These are phyloP conservation scores for Pristionchus maxplancki DNA, from an alignment of 2,888 invertebrate species.

Conservation along the genomic window DNA sequence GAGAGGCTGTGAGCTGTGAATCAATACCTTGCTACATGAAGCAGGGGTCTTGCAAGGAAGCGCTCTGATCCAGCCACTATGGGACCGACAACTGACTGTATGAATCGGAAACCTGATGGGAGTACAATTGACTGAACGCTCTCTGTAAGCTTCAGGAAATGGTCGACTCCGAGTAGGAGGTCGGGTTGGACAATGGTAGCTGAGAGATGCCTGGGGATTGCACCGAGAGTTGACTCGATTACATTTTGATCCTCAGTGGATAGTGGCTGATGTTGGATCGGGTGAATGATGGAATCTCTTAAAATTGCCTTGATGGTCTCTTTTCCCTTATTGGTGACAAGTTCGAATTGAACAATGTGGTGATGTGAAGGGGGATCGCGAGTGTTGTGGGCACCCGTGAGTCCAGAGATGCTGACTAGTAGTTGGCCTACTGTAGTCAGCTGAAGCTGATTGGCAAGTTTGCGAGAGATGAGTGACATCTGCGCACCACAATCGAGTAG, in stretches of 20 bases:
- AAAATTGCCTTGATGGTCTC: neutral
- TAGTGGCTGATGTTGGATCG: neutral
- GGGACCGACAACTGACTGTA: neutral
- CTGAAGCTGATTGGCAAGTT: neutral
- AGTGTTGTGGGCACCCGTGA: neutral
- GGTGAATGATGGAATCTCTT: neutral
- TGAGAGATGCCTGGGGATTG: neutral
- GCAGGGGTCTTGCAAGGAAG: no score
- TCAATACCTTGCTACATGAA: no score
- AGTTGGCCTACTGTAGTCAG: neutral
- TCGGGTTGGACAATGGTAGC: neutral
- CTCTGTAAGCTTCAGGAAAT: neutral
- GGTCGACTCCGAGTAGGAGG: neutral
- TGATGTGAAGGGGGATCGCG: neutral
- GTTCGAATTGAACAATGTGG: neutral
- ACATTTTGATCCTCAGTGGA: neutral
- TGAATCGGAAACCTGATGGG: neutral
- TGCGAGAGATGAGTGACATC: neutral
- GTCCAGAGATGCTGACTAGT: neutral
- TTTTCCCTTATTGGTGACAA: neutral
- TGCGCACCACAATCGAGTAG: neutral
- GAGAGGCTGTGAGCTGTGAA: no score
- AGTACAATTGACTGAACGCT: neutral
- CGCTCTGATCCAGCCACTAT: neutral
- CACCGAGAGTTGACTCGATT: neutral